Percentiles rank a stretch among this genome's conserved stretches.
phyloP scores from a whole-genome alignment of 2,888 invertebrate species.

The Drosophila testacea region DNA sequence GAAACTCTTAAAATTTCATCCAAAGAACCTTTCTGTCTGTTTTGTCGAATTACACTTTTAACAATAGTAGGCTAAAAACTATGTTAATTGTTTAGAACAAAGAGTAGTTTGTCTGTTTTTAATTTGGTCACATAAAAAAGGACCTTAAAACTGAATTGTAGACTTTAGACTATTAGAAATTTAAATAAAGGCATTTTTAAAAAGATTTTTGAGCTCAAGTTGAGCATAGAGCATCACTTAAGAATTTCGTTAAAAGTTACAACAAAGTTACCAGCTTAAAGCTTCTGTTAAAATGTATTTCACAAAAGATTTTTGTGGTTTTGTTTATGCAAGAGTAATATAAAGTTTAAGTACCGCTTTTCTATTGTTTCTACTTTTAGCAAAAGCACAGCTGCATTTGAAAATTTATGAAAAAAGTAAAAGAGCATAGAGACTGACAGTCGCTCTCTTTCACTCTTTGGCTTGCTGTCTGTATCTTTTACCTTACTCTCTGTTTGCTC shows the following conservation, averaged over 20 bases:
- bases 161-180: no score
- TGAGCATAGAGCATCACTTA: not conserved
- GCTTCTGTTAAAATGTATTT: not conserved
- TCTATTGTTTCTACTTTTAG: constrained; percentile 3
- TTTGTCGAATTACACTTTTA: no score
- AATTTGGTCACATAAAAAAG: no score
- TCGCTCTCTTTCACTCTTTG: constrained; percentile 3
- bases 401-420: constrained; percentile 20
- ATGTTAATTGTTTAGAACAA: not conserved
- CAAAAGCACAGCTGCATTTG: constrained; percentile 23
- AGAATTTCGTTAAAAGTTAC: not conserved
- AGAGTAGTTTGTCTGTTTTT: no score
- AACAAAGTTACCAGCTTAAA: not conserved
- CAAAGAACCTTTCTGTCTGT: no score
- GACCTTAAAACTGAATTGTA: no score
- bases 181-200: not conserved
- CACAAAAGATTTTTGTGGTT: not conserved
- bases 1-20: no score
- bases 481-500: not conserved
- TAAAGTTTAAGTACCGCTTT: constrained; percentile 20
- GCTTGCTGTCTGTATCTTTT: not conserved
- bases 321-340: constrained; percentile 16
- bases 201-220: not conserved
- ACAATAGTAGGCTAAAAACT: no score
- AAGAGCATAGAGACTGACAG: constrained; percentile 16